Conservation (phyloP, 2,113 vertebrate genomes). For the Micronycteris hirsuta region DNA sequence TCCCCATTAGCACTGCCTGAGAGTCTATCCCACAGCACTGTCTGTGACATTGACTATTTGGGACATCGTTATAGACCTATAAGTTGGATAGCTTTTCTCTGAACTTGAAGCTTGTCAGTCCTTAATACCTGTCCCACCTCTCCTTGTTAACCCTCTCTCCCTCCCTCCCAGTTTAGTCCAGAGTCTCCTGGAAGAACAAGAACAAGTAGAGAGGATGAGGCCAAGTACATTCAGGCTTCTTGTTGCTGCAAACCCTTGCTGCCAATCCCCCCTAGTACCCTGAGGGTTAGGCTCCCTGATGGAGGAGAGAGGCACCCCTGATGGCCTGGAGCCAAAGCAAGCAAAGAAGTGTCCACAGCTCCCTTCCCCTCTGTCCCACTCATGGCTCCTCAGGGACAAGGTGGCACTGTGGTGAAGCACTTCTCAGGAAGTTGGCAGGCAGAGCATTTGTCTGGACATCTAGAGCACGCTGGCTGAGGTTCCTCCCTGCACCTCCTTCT, state of each 20-base stretch:
- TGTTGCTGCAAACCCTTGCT: not conserved
- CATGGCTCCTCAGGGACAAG: not conserved
- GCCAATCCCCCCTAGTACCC: not conserved
- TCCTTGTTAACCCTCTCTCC: not conserved
- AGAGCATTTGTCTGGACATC: not conserved
- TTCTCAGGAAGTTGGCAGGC: not conserved
- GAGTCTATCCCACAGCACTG: not conserved
- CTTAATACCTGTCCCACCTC: not conserved
- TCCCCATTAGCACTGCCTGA: not conserved
- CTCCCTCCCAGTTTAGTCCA: not conserved
- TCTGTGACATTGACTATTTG: fast-evolving
- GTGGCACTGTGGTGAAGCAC: not conserved
- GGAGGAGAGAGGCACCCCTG: not conserved
- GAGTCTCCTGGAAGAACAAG: not conserved
- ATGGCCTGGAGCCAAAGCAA: not conserved
- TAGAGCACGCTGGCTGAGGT: not conserved
- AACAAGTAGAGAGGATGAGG: not conserved
- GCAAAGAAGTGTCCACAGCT: not conserved
- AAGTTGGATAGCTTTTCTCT: not conserved
- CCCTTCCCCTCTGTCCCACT: not conserved
- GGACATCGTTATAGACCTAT: not conserved
- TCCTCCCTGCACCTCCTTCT: not conserved
- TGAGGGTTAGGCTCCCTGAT: not conserved
- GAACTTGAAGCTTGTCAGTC: not conserved
- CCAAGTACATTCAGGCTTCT: no score